Percentiles rank a stretch among this genome's conserved stretches.
Conservation (phyloP, 2,113 vertebrate genomes). For the Siniperca chuatsi region DNA sequence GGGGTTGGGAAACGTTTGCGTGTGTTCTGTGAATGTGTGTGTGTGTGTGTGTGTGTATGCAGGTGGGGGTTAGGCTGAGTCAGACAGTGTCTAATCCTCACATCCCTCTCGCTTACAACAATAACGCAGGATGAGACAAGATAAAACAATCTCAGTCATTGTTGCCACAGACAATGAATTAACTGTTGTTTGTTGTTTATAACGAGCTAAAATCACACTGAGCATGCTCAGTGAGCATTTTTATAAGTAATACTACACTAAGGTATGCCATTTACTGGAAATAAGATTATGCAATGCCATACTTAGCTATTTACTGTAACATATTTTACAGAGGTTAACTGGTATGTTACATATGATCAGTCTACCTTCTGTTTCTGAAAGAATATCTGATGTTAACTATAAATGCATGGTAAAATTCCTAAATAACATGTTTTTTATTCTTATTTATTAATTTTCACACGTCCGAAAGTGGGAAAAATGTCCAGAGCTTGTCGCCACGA, state of each 20-base stretch:
- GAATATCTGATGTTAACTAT: conserved; percentile 5
- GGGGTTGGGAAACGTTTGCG: conserved; percentile 16
- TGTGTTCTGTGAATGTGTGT: conserved; percentile 31
- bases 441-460: neutral
- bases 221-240: conserved; percentile 38
- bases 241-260: neutral
- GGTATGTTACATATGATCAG: neutral
- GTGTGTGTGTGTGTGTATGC: conserved; percentile 21
- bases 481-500: neutral
- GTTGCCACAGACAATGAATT: conserved; percentile 68
- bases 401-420: neutral
- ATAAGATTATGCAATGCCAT: neutral
- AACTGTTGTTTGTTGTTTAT: conserved; percentile 47
- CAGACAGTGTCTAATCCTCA: conserved; percentile 75
- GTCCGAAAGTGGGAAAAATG: neutral
- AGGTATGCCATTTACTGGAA: neutral
- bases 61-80: conserved; percentile 47
- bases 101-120: conserved; percentile 63
- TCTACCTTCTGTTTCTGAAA: neutral
- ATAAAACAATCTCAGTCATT: conserved; percentile 74
- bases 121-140: conserved; percentile 62
- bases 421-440: neutral
- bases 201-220: conserved; percentile 15
- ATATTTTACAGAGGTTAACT: neutral
- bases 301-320: conserved; percentile 1